Percentiles rank a stretch among this genome's conserved stretches.
Conservation (phyloP, 1,140 invertebrate species). For the Drosophila mayri region DNA sequence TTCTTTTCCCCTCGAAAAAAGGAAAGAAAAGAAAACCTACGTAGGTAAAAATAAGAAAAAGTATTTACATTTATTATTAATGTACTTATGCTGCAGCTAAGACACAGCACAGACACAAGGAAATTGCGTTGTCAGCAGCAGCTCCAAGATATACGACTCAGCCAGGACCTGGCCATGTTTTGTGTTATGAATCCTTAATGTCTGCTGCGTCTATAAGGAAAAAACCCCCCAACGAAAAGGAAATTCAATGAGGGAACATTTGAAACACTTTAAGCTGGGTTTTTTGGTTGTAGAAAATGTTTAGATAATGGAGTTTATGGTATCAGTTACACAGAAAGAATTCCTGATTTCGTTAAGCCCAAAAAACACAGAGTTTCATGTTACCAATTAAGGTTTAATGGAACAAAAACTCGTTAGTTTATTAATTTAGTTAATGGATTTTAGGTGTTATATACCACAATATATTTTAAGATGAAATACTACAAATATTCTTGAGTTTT, state of each 20-base stretch:
- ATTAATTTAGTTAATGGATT: background rate
- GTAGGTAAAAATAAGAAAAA: conserved; percentile 48
- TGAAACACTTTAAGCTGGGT: conserved; percentile 13
- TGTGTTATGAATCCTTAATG: conserved; percentile 71
- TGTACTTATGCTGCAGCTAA: conserved; percentile 56
- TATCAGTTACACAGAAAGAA: conserved; percentile 5
- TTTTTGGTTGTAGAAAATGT: conserved; percentile 4
- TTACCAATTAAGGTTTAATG: background rate
- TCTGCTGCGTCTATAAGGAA: conserved; percentile 4
- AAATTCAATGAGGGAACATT: conserved; percentile 1
- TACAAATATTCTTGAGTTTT: background rate
- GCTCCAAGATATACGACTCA: conserved; percentile 37
- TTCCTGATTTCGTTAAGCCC: background rate
- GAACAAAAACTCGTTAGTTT: too few species aligned
- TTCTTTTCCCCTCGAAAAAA: background rate
- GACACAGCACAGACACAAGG: conserved; percentile 25
- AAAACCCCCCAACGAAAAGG: background rate
- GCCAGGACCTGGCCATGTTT: conserved; percentile 40
- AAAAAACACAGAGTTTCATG: background rate
- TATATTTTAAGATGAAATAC: background rate
- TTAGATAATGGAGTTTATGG: conserved; percentile 15
- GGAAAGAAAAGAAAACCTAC: background rate
- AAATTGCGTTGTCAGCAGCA: conserved; percentile 49
- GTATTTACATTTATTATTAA: conserved; percentile 83
- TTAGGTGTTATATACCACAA: background rate